Conservation (phyloP, 2,888 invertebrate species). For the Silvanus unidentatus region DNA sequence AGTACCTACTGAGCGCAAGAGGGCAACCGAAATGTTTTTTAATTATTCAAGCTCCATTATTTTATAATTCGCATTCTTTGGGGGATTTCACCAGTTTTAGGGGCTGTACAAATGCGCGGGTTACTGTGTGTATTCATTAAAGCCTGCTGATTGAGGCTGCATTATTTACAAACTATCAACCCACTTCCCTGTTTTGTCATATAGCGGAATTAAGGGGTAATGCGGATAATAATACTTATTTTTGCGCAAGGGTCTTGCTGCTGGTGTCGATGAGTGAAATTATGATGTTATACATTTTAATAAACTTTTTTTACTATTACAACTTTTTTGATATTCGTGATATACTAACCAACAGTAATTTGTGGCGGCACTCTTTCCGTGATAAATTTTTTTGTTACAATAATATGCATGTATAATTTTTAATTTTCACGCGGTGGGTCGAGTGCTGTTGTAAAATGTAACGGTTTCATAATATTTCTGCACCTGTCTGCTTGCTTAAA, state of each 20-base stretch:
- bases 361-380: neutral
- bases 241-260: neutral
- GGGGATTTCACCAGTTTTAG: constrained; percentile 23
- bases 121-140: constrained; percentile 25
- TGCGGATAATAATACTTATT: neutral
- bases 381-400: constrained; percentile 2
- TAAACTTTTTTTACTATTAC: neutral
- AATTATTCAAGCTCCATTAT: constrained; percentile 29
- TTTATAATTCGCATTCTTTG: constrained; percentile 29
- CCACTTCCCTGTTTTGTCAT: neutral
- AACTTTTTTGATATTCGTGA: constrained; percentile 6
- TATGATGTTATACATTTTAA: too few relatives aligned
- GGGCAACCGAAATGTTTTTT: constrained; percentile 20
- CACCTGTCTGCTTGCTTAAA: constrained; percentile 14
- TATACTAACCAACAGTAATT: neutral
- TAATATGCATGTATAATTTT: constrained; percentile 15
- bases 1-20: neutral
- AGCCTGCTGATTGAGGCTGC: constrained; percentile 26
- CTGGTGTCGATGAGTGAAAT: neutral
- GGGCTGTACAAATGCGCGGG: constrained; percentile 4
- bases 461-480: constrained; percentile 11
- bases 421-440: constrained; percentile 16
- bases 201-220: neutral
- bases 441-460: constrained; percentile 10
- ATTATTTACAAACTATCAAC: constrained; percentile 24